These are phyloP conservation scores for Dolichotis patagonum DNA, from an alignment of 2,113 vertebrate species.

Conservation along the genomic window DNA sequence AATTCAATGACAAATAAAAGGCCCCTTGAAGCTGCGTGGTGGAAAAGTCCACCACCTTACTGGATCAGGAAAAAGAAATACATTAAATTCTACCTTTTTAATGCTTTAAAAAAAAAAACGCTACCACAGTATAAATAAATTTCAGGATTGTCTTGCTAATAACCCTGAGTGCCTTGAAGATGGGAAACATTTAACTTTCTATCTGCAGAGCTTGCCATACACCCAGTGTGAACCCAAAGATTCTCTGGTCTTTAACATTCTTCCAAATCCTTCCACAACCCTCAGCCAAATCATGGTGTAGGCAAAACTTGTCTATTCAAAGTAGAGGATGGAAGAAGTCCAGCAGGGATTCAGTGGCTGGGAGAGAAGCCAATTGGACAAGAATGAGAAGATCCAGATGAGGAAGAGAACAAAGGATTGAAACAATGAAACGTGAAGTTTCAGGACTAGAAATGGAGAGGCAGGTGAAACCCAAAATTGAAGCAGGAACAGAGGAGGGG, in stretches of 20 bases:
- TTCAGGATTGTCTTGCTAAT: not conserved
- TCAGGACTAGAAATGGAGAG: not conserved
- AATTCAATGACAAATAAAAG: not conserved
- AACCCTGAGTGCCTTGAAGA: not conserved
- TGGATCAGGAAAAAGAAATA: not conserved
- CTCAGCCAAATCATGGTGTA: not conserved
- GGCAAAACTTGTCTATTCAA: conserved; percentile 29
- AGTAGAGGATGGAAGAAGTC: not conserved
- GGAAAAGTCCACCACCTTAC: not conserved
- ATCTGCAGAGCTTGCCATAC: not conserved
- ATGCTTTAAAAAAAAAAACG: not conserved
- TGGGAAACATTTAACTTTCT: not conserved
- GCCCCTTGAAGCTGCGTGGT: not conserved
- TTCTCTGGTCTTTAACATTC: conserved; percentile 28
- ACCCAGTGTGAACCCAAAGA: not conserved
- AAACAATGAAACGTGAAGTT: not conserved
- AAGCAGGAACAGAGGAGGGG: not conserved
- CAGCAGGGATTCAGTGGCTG: not conserved
- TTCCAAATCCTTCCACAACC: not conserved
- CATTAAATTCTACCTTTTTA: not conserved
- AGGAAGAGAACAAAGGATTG: not conserved
- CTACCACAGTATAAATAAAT: not conserved
- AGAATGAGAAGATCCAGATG: not conserved
- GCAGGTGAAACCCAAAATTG: not conserved
- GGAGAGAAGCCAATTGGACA: not conserved